phyloP scores from a whole-genome alignment of 2,888 invertebrate genomes.

The Tholera decimalis region DNA sequence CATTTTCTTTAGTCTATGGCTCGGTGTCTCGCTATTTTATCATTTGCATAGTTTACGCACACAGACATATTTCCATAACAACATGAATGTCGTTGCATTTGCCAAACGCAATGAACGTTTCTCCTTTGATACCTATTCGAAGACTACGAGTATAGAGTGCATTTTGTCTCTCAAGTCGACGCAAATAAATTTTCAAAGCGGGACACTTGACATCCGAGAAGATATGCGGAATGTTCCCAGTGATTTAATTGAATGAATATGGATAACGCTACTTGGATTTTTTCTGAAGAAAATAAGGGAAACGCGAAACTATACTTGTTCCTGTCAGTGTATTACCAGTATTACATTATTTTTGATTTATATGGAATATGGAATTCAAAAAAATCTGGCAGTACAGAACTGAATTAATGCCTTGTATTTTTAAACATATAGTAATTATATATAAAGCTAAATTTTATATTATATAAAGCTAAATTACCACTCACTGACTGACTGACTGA shows the following conservation, averaged over 20 bases:
- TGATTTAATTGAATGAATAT: constrained; percentile 38
- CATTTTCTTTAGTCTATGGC: background rate
- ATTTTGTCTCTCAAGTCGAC: constrained; percentile 49
- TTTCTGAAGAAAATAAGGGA: background rate
- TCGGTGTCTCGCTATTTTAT: constrained; percentile 1
- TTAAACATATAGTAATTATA: background rate
- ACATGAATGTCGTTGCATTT: constrained; percentile 53
- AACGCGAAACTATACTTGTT: background rate
- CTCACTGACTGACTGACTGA: too few relatives aligned
- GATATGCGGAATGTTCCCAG: constrained; percentile 50
- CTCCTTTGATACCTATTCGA: constrained; percentile 59
- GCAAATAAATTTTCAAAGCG: constrained; percentile 63
- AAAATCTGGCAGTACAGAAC: background rate
- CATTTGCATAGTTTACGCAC: constrained; percentile 18
- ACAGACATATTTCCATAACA: constrained; percentile 43
- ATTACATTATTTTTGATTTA: background rate
- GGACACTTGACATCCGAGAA: constrained; percentile 49
- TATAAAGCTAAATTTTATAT: too few relatives aligned
- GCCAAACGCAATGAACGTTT: constrained; percentile 66
- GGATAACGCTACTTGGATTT: background rate
- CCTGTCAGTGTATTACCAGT: too few relatives aligned
- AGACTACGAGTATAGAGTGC: constrained; percentile 45
- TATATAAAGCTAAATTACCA: too few relatives aligned
- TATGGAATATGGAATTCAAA: background rate
- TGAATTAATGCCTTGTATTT: background rate